These are phyloP conservation scores for Zhengitettix transpicula DNA, from an alignment of 2,888 invertebrate genomes.

Conservation along the genomic window DNA sequence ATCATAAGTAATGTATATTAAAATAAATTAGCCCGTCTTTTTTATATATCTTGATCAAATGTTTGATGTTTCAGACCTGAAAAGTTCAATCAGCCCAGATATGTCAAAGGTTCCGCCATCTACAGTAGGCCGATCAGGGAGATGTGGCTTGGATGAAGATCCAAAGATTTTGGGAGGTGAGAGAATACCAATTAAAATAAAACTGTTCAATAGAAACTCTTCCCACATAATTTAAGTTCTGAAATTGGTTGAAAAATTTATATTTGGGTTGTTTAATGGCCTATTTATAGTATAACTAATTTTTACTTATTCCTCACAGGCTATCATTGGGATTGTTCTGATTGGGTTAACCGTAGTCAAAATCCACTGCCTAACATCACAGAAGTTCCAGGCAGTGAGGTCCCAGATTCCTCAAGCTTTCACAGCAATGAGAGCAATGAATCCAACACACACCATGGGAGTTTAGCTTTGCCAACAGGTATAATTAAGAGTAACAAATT, in stretches of 20 bases:
- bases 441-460: constrained; percentile 36
- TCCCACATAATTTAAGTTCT: too few species aligned
- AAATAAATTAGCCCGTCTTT: neutral
- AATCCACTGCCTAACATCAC: constrained; percentile 83
- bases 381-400: constrained; percentile 79
- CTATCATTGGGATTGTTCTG: constrained; percentile 97
- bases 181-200: constrained; percentile 12
- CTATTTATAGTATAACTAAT: too few species aligned
- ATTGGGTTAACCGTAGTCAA: constrained; percentile 67
- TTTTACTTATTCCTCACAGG: constrained; percentile 28
- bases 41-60: too few species aligned
- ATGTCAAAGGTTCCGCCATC: constrained; percentile 29
- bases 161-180: constrained; percentile 30
- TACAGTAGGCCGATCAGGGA: constrained; percentile 19
- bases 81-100: constrained; percentile 30
- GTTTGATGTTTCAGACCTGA: constrained; percentile 26
- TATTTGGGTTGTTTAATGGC: too few species aligned
- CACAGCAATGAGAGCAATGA: constrained; percentile 71
- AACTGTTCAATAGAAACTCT: too few species aligned
- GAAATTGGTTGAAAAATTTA: too few species aligned
- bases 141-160: constrained; percentile 27
- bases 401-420: constrained; percentile 76
- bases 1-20: too few species aligned
- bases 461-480: constrained; percentile 26
- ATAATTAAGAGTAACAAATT: neutral